phyloP scores from a whole-genome alignment of 2,888 invertebrate genomes.

The Thymelicus lineola region DNA sequence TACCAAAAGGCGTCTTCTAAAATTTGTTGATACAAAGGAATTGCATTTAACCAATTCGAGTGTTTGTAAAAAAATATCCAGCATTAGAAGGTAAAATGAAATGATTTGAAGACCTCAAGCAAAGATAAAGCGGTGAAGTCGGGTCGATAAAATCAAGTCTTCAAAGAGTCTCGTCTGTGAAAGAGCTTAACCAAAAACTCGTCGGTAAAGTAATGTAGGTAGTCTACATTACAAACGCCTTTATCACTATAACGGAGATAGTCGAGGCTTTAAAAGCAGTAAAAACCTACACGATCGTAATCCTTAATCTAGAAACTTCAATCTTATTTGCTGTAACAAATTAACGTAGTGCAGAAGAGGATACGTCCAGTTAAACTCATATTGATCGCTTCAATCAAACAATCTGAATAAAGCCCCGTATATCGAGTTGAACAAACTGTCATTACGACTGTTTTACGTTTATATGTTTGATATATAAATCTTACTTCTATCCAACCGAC shows the following conservation, averaged over 20 bases:
- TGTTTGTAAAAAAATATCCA: too few species aligned
- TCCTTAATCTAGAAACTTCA: conserved; percentile 27
- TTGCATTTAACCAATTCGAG: too few species aligned
- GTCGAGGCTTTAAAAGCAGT: conserved; percentile 1
- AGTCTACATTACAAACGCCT: background rate
- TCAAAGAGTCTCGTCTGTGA: background rate
- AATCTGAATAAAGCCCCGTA: conserved; percentile 46
- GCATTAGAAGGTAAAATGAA: background rate
- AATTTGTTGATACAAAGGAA: background rate
- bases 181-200: background rate
- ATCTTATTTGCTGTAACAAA: conserved; percentile 31
- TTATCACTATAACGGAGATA: conserved; percentile 7
- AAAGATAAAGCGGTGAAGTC: background rate
- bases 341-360: conserved; percentile 33
- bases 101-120: background rate
- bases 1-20: background rate
- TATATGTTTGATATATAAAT: conserved; percentile 53
- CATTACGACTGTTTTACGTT: conserved; percentile 48
- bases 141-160: background rate
- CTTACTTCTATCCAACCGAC: conserved; percentile 55
- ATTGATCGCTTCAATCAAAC: conserved; percentile 45
- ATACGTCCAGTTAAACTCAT: conserved; percentile 34
- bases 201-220: conserved; percentile 2
- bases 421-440: conserved; percentile 57
- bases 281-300: conserved; percentile 19